These are phyloP conservation scores for Porites evermanni DNA, from an alignment of 92 coral and sea anemone genomes.

Conservation along the genomic window DNA sequence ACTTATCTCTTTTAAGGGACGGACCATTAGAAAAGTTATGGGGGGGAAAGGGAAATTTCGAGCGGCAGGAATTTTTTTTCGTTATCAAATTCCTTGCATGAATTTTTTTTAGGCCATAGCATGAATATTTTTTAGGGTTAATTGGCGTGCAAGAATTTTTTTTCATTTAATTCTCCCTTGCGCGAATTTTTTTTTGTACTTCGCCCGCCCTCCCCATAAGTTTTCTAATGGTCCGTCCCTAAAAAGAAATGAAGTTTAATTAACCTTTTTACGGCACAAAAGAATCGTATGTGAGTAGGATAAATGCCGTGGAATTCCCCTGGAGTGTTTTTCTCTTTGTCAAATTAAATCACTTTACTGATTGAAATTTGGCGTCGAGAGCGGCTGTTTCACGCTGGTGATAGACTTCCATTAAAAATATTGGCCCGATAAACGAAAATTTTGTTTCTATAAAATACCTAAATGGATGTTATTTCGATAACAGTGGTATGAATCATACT, in stretches of 20 bases:
- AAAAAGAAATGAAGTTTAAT: conserved; percentile 32
- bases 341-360: neutral
- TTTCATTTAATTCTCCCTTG: too few species aligned
- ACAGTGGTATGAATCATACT: neutral
- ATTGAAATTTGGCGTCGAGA: neutral
- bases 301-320: neutral
- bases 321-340: neutral
- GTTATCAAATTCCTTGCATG: too few species aligned
- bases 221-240: too few species aligned
- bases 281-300: neutral
- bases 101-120: too few species aligned
- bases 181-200: too few species aligned
- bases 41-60: too few species aligned
- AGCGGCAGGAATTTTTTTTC: too few species aligned
- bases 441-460: neutral
- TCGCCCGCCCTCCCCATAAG: too few species aligned
- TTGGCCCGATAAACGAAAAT: neutral
- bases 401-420: neutral
- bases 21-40: too few species aligned
- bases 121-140: too few species aligned
- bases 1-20: conserved; percentile 15
- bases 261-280: conserved; percentile 18
- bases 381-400: neutral
- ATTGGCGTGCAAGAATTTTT: too few species aligned
- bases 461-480: neutral